phyloP scores from a whole-genome alignment of 1,140 invertebrate species.

The Rhyacophila brunnea region DNA sequence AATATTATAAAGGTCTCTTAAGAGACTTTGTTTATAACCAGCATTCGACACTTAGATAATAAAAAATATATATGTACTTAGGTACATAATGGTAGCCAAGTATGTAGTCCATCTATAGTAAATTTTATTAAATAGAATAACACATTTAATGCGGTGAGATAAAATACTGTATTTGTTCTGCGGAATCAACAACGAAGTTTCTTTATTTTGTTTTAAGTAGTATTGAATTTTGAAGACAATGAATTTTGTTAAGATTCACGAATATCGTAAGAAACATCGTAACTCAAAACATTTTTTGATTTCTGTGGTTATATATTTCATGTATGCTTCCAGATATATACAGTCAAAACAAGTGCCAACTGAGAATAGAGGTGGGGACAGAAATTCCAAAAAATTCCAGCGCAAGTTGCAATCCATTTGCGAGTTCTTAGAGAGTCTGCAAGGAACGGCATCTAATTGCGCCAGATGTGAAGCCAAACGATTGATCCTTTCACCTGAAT shows the following conservation, averaged over 20 bases:
- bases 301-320: too few relatives aligned
- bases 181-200: neutral
- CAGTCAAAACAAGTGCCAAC: constrained; percentile 18
- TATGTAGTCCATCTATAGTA: too few relatives aligned
- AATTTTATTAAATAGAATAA: too few relatives aligned
- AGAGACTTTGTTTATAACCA: neutral
- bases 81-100: too few relatives aligned
- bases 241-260: too few relatives aligned
- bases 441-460: constrained; percentile 1
- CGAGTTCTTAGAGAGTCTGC: constrained; percentile 7
- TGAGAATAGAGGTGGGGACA: constrained; percentile 20
- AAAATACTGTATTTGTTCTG: neutral
- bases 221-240: too few relatives aligned
- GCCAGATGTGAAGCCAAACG: constrained; percentile 4
- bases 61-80: too few relatives aligned
- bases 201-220: too few relatives aligned
- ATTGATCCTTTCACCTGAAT: constrained; percentile 9
- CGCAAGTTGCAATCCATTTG: constrained; percentile 14
- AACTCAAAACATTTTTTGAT: too few relatives aligned
- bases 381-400: constrained; percentile 23
- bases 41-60: neutral
- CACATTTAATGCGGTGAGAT: neutral
- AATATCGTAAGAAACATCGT: too few relatives aligned
- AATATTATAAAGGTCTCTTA: neutral
- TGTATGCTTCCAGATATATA: constrained; percentile 19